Evolutionary conservation across 2,888 invertebrate species (phyloP).

Genomic region (Pyrocoelia pectoralis): DNA sequence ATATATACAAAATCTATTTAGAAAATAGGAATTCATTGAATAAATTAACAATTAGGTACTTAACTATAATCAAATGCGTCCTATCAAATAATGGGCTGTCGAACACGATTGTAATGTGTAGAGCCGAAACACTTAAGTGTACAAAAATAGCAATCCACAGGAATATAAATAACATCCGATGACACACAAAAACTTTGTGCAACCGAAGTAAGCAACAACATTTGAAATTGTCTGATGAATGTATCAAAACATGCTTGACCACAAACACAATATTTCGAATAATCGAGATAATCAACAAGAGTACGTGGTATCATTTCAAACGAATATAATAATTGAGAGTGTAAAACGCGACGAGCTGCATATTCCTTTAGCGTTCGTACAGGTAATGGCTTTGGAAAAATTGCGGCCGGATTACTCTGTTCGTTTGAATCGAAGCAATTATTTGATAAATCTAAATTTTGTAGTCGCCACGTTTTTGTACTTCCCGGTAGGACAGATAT

Average conservation of each 20-base stretch:
- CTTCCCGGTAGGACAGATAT: constrained; percentile 68
- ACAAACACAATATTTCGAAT: constrained; percentile 70
- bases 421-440: constrained; percentile 62
- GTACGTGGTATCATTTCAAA: constrained; percentile 67
- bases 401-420: constrained; percentile 27
- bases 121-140: constrained; percentile 62
- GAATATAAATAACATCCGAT: constrained; percentile 57
- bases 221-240: constrained; percentile 52
- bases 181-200: constrained; percentile 57
- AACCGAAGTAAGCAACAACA: constrained; percentile 59
- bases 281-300: constrained; percentile 67
- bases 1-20: too few relatives aligned
- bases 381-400: constrained; percentile 52
- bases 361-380: constrained; percentile 65
- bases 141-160: constrained; percentile 70
- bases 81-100: constrained; percentile 59
- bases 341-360: constrained; percentile 64
- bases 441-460: constrained; percentile 65
- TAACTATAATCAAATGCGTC: constrained; percentile 61
- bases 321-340: constrained; percentile 64
- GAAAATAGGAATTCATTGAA: too few relatives aligned
- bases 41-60: constrained; percentile 41
- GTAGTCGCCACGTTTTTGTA: constrained; percentile 63
- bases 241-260: constrained; percentile 59
- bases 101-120: constrained; percentile 48